Evolutionary conservation across 2,797 vertebrate species (phyloP).

Genomic region (Macropodus opercularis): DNA sequence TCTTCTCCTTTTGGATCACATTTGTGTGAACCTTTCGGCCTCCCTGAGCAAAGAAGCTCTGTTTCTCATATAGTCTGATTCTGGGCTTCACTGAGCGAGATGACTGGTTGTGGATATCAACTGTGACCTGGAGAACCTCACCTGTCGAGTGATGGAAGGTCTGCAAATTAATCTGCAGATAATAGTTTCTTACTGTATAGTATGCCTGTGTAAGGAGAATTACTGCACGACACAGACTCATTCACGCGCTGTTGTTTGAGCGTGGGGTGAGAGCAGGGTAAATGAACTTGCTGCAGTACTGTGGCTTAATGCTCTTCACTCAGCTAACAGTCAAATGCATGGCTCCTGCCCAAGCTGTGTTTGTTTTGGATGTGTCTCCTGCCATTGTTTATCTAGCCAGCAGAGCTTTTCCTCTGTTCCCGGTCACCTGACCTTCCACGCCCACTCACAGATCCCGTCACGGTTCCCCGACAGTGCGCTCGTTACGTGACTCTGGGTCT

Average conservation of each 20-base stretch:
- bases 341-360: too few relatives aligned
- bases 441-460: too few relatives aligned
- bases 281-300: too few relatives aligned
- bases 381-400: too few relatives aligned
- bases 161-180: background rate
- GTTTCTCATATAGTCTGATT: slow-evolving; percentile 62
- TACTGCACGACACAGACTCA: background rate
- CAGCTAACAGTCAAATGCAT: too few relatives aligned
- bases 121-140: slow-evolving; percentile 30
- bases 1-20: slow-evolving; percentile 52
- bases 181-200: background rate
- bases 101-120: slow-evolving; percentile 58
- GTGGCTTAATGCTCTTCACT: too few relatives aligned
- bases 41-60: slow-evolving; percentile 66
- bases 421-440: too few relatives aligned
- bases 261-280: too few relatives aligned
- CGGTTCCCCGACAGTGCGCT: too few relatives aligned
- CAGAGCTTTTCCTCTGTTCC: too few relatives aligned
- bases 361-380: too few relatives aligned
- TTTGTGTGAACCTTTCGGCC: slow-evolving; percentile 37
- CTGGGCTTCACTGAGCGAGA: slow-evolving; percentile 64
- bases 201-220: background rate
- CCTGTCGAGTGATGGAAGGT: slow-evolving; percentile 41
- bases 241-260: too few relatives aligned
- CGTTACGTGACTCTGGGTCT: background rate